A percentile compares a stretch with the other conserved stretches of the same genome.
Evolutionary conservation across 2,113 vertebrate species (phyloP).

Genomic region (Phrynosoma blainvillii): DNA sequence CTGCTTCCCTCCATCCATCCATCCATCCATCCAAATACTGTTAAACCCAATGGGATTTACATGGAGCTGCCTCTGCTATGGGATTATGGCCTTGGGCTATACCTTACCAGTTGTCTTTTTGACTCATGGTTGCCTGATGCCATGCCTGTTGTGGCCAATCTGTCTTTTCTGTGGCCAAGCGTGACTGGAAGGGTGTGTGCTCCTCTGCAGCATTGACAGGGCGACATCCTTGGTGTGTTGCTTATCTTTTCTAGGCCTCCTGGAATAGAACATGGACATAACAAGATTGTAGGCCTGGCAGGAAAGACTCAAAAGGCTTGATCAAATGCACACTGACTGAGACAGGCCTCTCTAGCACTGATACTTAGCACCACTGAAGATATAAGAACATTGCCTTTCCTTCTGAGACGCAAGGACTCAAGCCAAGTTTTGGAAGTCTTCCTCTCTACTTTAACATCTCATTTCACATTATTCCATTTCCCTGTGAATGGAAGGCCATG

Average conservation of each 20-base stretch:
- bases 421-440: no score
- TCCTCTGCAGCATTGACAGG: not conserved
- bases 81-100: not conserved
- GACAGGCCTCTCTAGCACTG: not conserved
- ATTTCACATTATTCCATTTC: not conserved
- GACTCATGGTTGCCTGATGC: no score
- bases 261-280: not conserved
- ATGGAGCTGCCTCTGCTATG: not conserved
- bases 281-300: not conserved
- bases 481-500: not conserved
- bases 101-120: not conserved
- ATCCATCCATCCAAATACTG: not conserved
- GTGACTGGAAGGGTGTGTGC: not conserved
- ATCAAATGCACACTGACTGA: not conserved
- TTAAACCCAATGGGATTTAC: not conserved
- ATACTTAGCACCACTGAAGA: no score
- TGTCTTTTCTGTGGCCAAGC: not conserved
- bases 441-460: not conserved
- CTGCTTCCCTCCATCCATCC: no score
- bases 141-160: not conserved
- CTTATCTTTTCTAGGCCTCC: not conserved
- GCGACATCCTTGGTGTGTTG: no score
- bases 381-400: no score
- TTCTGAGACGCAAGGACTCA: no score
- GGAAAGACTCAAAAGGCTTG: not conserved